Evolutionary conservation across 2,888 invertebrate species (phyloP).

Genomic region (Muscina levida): DNA sequence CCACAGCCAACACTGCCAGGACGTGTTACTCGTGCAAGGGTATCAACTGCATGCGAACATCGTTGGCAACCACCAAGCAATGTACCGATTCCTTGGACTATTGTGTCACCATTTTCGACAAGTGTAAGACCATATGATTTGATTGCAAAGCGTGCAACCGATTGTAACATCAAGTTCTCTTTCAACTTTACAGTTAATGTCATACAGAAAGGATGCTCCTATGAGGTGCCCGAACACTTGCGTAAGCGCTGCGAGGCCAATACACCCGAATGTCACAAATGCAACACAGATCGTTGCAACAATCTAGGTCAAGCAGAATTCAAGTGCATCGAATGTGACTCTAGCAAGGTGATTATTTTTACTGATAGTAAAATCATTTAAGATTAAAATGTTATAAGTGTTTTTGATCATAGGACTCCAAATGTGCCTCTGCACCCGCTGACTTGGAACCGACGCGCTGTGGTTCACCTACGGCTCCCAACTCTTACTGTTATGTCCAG

Average conservation of each 20-base stretch:
- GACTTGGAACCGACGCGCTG: slow-evolving; percentile 70
- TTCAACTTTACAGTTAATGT: slow-evolving; percentile 54
- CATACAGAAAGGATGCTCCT: slow-evolving; percentile 75
- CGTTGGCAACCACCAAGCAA: slow-evolving; percentile 65
- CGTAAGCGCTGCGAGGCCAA: slow-evolving; percentile 71
- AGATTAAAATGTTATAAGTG: too few species aligned
- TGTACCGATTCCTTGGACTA: slow-evolving; percentile 75
- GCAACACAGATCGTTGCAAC: slow-evolving; percentile 75
- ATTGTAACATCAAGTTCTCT: not conserved
- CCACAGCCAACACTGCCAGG: slow-evolving; percentile 69
- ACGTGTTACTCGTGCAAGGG: slow-evolving; percentile 75
- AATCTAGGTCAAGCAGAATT: slow-evolving; percentile 72
- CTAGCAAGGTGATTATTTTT: slow-evolving; percentile 67
- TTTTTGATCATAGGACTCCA: slow-evolving; percentile 69
- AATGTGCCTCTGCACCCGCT: slow-evolving; percentile 70
- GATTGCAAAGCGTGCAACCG: not conserved
- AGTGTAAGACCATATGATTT: slow-evolving; percentile 69
- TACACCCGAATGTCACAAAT: slow-evolving; percentile 72
- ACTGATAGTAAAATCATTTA: not conserved
- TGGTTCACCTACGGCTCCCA: slow-evolving; percentile 72
- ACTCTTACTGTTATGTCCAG: slow-evolving; percentile 75
- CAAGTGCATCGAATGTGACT: slow-evolving; percentile 75
- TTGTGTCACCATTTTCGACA: slow-evolving; percentile 76
- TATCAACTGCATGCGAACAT: slow-evolving; percentile 74
- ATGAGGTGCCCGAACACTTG: slow-evolving; percentile 72